These are phyloP conservation scores for Athrips mouffetella DNA, from an alignment of 2,888 invertebrate genomes.

Conservation along the genomic window DNA sequence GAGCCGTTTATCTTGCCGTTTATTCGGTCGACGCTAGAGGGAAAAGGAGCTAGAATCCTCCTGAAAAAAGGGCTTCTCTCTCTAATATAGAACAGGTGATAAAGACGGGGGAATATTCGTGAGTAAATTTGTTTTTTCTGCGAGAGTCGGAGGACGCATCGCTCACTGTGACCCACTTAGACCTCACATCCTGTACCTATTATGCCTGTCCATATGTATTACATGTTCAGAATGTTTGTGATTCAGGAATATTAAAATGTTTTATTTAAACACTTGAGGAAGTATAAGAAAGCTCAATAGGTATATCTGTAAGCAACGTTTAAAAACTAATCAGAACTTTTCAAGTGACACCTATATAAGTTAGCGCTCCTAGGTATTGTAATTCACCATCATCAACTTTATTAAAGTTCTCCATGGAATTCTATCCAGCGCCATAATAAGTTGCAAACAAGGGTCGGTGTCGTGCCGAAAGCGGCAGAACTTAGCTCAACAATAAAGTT, in stretches of 20 bases:
- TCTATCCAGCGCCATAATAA: conserved; percentile 39
- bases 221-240: not conserved
- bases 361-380: not conserved
- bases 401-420: not conserved
- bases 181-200: conserved; percentile 8
- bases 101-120: conserved; percentile 22
- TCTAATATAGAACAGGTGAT: conserved; percentile 24
- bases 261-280: not conserved
- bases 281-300: not conserved
- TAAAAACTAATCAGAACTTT: not conserved
- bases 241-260: not conserved
- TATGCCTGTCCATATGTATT: not conserved
- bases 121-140: conserved; percentile 18
- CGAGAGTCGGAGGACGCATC: conserved; percentile 13
- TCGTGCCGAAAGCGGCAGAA: conserved; percentile 43
- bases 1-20: conserved; percentile 28
- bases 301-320: not conserved
- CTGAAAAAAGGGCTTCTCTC: conserved; percentile 20
- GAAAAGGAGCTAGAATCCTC: conserved; percentile 19
- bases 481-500: conserved; percentile 68
- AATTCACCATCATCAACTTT: conserved; percentile 2
- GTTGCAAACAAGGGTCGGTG: conserved; percentile 43
- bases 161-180: conserved; percentile 15
- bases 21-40: conserved; percentile 22
- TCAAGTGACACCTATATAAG: too few species aligned